Percentiles rank a stretch among this genome's conserved stretches.
phyloP scores from a whole-genome alignment of 2,888 invertebrate genomes.

The Drosophila antonietae region DNA sequence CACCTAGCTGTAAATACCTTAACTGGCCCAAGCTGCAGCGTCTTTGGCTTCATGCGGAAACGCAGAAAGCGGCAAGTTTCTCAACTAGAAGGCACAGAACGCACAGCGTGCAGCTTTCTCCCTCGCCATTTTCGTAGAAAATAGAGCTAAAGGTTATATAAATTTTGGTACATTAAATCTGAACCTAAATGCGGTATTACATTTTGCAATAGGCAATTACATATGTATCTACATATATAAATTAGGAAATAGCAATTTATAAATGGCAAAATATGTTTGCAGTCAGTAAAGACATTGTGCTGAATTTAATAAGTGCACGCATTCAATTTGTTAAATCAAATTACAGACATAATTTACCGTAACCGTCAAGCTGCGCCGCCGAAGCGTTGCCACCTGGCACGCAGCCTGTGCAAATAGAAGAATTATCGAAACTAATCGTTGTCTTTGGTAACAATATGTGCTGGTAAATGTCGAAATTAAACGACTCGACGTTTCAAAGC shows the following conservation, averaged over 20 bases:
- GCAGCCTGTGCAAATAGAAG: slow-evolving; percentile 18
- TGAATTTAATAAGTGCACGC: slow-evolving; percentile 66
- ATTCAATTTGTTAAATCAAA: slow-evolving; percentile 78
- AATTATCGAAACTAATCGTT: slow-evolving; percentile 33
- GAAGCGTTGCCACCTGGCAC: slow-evolving; percentile 54
- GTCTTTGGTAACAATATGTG: background rate
- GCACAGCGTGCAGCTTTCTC: slow-evolving; percentile 64
- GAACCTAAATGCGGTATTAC: slow-evolving; percentile 51
- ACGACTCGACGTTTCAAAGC: background rate
- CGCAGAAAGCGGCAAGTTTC: slow-evolving; percentile 73
- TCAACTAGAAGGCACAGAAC: slow-evolving; percentile 64
- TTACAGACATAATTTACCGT: slow-evolving; percentile 70
- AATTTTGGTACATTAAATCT: slow-evolving; percentile 59
- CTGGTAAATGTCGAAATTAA: slow-evolving; percentile 1
- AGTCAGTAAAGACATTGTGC: slow-evolving; percentile 13
- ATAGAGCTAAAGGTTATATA: slow-evolving; percentile 58
- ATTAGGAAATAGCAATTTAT: slow-evolving; percentile 30
- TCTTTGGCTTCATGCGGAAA: slow-evolving; percentile 52
- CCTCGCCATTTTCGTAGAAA: slow-evolving; percentile 28
- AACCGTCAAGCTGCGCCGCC: slow-evolving; percentile 47
- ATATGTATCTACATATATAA: background rate
- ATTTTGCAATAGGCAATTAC: slow-evolving; percentile 39
- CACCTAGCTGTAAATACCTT: slow-evolving; percentile 1
- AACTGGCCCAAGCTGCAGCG: slow-evolving; percentile 15
- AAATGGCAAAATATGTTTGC: slow-evolving; percentile 61